Evolutionary conservation across 1,140 invertebrate genomes (phyloP), one percentile per base, ranked within the genome.

Genomic region (Solenopsis invicta): DNA sequence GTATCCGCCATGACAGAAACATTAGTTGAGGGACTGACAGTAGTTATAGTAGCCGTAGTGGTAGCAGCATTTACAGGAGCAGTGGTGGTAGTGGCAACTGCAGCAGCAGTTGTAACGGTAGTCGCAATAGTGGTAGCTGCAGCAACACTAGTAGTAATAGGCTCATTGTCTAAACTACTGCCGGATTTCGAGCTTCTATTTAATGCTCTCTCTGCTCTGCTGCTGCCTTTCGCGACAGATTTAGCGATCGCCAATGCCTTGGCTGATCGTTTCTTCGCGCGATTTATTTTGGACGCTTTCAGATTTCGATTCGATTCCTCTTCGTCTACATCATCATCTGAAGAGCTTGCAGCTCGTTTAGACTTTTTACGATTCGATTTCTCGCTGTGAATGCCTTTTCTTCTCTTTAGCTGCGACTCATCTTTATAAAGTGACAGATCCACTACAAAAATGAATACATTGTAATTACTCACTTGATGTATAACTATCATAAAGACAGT

Each of bases 381-480:
- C 50, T 92, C 89, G 61, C 94, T 94, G n/a, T 81, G 91, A 81
- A 87, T 24, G 37, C 71, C 82, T 94, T 95, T 96, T 89, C 96
- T 96, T 94, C 97, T 97, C 87, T 97, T 97, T 74, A 98, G 92
- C 93, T 98, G 97, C 66, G 97, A 97, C 93, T 98, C 97, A 92
- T 98, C 97, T 93, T 97, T 97, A 93, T 97, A 98, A 34, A 98
- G 94, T 12, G 97, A 98, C 34, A 98, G 95, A 94, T 98, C 97
- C 95, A 98, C 97, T 98, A 94, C 59, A 96, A 96, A 88, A 85
- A 89, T 66, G 80, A 72, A 87, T 10, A 85, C 21, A 54, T 48
- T 45, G 2, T 10, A 13, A 24, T 67, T 67, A 66, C 0, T 66
- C 4, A 6, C 21, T 21, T 50, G 10, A 64, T 16, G 37, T 4